Conservation (phyloP, 2,888 invertebrate species). For the Pristionchus mayeri region DNA sequence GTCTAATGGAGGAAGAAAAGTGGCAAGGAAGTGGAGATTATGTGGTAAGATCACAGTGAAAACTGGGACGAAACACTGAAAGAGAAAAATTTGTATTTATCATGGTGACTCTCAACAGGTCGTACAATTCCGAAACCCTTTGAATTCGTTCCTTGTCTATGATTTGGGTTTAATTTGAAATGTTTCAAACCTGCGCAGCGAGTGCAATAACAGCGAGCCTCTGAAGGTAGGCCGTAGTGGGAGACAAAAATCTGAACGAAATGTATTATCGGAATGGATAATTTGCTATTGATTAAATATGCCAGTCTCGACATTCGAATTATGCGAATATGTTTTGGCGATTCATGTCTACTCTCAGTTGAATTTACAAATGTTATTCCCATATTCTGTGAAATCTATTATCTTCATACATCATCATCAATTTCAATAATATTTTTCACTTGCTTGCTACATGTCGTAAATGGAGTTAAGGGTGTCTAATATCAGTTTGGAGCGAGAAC, state of each 20-base stretch:
- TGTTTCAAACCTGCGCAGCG: background rate
- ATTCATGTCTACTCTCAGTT: no score
- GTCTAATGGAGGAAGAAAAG: background rate
- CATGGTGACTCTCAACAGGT: background rate
- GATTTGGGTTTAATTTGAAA: no score
- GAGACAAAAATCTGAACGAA: background rate
- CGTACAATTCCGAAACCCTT: background rate
- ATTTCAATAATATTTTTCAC: no score
- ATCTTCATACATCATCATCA: no score
- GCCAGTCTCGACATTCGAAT: no score
- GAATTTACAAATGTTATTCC: no score
- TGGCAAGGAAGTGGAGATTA: background rate
- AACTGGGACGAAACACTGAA: constrained; percentile 8
- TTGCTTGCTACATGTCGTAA: no score
- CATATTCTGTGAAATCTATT: no score
- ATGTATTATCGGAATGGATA: background rate
- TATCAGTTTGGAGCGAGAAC: background rate
- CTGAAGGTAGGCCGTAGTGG: background rate
- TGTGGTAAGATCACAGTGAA: background rate
- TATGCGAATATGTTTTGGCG: no score
- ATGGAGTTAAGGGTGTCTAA: background rate
- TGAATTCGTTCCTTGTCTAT: background rate
- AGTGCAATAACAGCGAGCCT: constrained; percentile 6
- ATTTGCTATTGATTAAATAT: no score
- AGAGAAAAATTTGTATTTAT: background rate